A percentile compares a stretch with the other conserved stretches of the same genome.
Conservation (phyloP, 1,140 invertebrate genomes). For the Arion vulgaris region DNA sequence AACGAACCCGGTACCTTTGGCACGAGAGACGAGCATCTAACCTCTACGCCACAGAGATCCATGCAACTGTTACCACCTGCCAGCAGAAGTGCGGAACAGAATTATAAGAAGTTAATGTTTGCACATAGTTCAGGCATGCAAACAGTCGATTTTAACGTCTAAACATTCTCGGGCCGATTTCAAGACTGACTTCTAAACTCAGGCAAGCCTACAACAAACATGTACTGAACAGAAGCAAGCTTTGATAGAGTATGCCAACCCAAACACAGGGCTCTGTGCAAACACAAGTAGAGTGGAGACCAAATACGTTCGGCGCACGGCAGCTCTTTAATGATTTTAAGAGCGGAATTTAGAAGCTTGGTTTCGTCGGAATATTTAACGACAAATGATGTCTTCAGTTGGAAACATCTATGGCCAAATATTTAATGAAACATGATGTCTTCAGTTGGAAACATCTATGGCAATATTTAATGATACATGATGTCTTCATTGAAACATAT, state of each 20-base stretch:
- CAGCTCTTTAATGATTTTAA: slow-evolving; percentile 4
- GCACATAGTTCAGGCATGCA: neutral
- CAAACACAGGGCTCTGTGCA: neutral
- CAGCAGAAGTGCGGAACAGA: too few relatives aligned
- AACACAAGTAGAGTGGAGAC: neutral
- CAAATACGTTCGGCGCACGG: slow-evolving; percentile 5
- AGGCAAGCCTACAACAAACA: slow-evolving; percentile 7
- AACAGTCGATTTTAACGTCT: neutral
- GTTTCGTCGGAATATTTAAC: neutral
- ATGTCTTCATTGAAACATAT: too few relatives aligned
- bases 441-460: too few relatives aligned
- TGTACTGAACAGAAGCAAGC: neutral
- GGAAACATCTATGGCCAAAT: too few relatives aligned
- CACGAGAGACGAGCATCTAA: too few relatives aligned
- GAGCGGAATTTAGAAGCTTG: neutral
- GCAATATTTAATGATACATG: too few relatives aligned
- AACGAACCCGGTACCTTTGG: too few relatives aligned
- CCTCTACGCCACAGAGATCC: too few relatives aligned
- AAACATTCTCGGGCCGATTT: neutral
- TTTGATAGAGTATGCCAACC: slow-evolving; percentile 2
- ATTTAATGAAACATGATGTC: too few relatives aligned
- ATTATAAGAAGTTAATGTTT: neutral
- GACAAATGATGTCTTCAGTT: too few relatives aligned
- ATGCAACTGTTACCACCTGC: neutral
- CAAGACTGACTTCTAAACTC: neutral